Evolutionary conservation across 2,888 invertebrate species (phyloP), one percentile per base, ranked within the genome.

Genomic region (Endotricha flammealis): DNA sequence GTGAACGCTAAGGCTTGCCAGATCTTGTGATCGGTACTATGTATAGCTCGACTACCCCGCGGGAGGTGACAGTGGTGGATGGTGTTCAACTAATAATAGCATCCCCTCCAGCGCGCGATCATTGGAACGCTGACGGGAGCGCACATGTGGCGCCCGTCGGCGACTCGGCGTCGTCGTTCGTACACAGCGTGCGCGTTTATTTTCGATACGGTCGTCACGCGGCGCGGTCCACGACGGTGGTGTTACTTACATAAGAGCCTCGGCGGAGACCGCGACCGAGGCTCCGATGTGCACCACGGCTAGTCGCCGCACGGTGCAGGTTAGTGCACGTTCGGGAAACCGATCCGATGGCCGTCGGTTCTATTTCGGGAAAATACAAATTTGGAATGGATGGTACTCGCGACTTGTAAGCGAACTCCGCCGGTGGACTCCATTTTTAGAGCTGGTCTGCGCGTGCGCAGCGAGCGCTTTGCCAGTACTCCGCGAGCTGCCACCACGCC

Each of bases 321-420:
- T 71, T 73, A 79, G 68, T 82, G 82, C 81, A 83, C 80, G 80
- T 66, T 73, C 71, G 79, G 75, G 81, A 81, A 85, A 82, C 83
- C 79, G 83, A 83, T 82, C 85, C 83, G 86, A 72, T 74, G 73
- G 74, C 77, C 81, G 85, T 74, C 87, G 81, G 64, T 54, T 75
- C 82, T 91, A 91, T 92, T 92, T 92, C 88, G 90, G 90, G 91
- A 91, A 91, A 91, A 92, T 92, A 92, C 92, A 91, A 92, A 92
- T 92, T 92, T 92, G 92, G 92, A 90, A 82, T 81, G 82, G 83
- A 82, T 82, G 81, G 82, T 80, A 81, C 85, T 80, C 79, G 79
- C 77, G 78, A 77, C 68, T 75, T 76, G 80, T 74, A 79, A 82
- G 81, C 81, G 76, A 82, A 80, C 80, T 78, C 83, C 81, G 73